Evolutionary conservation across 2,113 vertebrate species (phyloP).

Genomic region (Pseudonaja textilis): DNA sequence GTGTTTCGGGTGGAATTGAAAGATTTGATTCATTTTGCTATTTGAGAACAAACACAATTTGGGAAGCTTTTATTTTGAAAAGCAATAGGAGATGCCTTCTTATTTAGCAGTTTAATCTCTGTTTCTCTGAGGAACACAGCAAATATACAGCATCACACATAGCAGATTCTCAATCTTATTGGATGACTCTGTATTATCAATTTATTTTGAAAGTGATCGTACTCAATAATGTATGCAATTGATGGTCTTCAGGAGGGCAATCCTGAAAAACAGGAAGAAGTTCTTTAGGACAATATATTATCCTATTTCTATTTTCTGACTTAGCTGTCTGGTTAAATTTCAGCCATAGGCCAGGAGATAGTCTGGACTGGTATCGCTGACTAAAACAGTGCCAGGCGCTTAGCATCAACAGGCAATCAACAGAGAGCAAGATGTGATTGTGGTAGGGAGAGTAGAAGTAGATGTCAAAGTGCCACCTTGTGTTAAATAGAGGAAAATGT

Average conservation of each 20-base stretch:
- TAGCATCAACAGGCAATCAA: conserved; percentile 30
- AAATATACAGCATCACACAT: too few relatives aligned
- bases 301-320: conserved; percentile 7
- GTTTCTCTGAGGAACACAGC: neutral
- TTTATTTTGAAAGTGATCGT: neutral
- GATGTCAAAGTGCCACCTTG: neutral
- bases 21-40: neutral
- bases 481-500: neutral
- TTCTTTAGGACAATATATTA: neutral
- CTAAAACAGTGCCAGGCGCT: neutral
- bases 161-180: neutral
- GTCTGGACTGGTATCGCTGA: neutral
- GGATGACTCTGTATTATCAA: neutral
- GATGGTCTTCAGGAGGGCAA: fast-evolving
- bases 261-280: neutral
- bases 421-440: neutral
- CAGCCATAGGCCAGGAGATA: neutral
- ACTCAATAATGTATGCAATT: neutral
- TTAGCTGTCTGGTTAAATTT: neutral
- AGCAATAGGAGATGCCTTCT: neutral
- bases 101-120: neutral
- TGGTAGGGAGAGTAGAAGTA: neutral
- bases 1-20: neutral
- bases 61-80: neutral
- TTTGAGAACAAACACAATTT: neutral